Conservation (phyloP, 2,113 vertebrate species). For the Vulpes vulpes region DNA sequence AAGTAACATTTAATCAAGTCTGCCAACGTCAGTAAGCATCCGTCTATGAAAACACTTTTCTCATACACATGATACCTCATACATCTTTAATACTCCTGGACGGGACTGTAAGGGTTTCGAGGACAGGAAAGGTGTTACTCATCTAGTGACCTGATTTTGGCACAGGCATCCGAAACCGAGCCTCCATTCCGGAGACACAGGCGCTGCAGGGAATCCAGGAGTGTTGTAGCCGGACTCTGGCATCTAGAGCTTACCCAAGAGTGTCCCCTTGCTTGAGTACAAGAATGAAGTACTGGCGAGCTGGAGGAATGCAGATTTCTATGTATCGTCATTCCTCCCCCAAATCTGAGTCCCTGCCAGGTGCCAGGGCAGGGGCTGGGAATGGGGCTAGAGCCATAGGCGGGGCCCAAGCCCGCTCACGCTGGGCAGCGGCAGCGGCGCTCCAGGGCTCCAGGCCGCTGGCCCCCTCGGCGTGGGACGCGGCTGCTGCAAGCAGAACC, state of each 20-base stretch:
- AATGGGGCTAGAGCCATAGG: background rate
- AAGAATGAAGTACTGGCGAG: background rate
- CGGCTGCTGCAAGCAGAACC: background rate
- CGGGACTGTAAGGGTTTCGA: background rate
- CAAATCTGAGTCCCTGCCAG: background rate
- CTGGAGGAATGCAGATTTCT: background rate
- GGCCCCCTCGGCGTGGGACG: background rate
- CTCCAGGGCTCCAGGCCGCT: too few relatives aligned
- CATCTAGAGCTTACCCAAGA: background rate
- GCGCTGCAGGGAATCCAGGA: slow-evolving; percentile 8
- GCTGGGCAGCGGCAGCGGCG: too few relatives aligned
- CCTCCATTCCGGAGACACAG: background rate
- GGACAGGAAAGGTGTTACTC: background rate
- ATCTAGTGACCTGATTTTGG: background rate
- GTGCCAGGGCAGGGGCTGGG: background rate
- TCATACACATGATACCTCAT: background rate
- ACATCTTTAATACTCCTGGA: background rate
- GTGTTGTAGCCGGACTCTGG: background rate
- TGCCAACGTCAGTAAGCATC: slow-evolving; percentile 17
- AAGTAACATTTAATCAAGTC: slow-evolving; percentile 22
- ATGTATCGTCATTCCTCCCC: slow-evolving; percentile 12
- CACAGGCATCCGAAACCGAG: background rate
- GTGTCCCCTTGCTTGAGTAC: background rate
- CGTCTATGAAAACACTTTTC: slow-evolving; percentile 41
- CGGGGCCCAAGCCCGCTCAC: too few relatives aligned